Evolutionary conservation across 2,888 invertebrate species (phyloP), one percentile per base, ranked within the genome.

Genomic region (Salticus scenicus): DNA sequence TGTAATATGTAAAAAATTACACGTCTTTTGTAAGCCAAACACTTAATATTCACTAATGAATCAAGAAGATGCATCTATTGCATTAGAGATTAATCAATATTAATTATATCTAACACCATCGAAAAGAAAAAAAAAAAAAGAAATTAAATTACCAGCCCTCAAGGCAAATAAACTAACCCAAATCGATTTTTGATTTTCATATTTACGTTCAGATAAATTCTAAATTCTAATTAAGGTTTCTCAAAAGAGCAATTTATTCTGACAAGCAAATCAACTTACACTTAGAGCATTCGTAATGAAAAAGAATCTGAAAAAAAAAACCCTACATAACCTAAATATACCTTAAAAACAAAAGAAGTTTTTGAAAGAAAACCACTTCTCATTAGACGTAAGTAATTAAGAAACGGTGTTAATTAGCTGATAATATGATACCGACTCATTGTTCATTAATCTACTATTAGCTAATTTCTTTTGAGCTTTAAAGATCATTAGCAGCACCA

Each of bases 341-440:
- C 24, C 24, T 17, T 24, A 57, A 57, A 57, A 57, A 20, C 57
- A 12, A 57, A 57, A 57, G 57, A 47, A 47, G 42, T 47, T 70
- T 37, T 42, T 70, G 5, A 28, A 70, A 70, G 41, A 12, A 69
- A 84, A 67, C 72, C 51, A 66, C 72, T 84, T 77, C 77, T 84
- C 77, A 84, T 84, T 84, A 84, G 28, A 41, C 33, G 33, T 67
- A 28, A 28, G 51, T 84, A 84, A 84, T 84, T 76, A 84, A 84
- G 83, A 84, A 78, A 77, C 42, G 20, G 73, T 84, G 77, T 84
- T 84, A 84, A 84, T 84, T 84, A 84, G 67, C 31, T n/a, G 57
- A 74, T 81, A 81, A 81, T 81, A 75, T 74, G 81, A 81, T 81
- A 81, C 20, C 70, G 7, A 41, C 70, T 80, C 69, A 81, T 31